Evolutionary conservation across 2,797 vertebrate species (phyloP).

Genomic region (Propithecus deckenii): DNA sequence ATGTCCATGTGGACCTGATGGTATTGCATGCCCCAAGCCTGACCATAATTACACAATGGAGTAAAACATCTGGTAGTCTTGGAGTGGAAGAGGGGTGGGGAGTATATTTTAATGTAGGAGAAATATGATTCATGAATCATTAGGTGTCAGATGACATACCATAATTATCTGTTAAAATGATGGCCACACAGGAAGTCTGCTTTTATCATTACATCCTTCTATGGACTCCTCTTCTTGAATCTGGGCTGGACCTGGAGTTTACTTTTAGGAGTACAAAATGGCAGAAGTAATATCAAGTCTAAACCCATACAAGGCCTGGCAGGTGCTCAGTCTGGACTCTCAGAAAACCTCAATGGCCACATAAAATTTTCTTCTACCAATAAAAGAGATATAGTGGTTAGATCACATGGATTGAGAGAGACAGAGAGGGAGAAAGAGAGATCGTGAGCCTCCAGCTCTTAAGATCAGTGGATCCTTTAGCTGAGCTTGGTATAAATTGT

Average conservation of each 20-base stretch:
- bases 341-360: neutral
- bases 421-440: neutral
- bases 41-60: neutral
- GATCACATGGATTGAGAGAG: neutral
- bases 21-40: neutral
- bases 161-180: neutral
- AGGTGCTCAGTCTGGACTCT: neutral
- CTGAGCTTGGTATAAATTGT: neutral
- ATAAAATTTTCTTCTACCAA: neutral
- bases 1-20: neutral
- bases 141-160: neutral
- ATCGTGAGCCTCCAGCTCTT: neutral
- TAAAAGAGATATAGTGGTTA: neutral
- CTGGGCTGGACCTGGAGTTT: neutral
- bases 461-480: neutral
- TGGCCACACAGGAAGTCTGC: neutral
- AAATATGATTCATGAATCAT: neutral
- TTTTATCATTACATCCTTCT: neutral
- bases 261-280: neutral
- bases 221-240: neutral
- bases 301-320: neutral
- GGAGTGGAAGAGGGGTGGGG: rapidly evolving
- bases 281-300: neutral
- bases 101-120: neutral
- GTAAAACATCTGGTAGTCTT: neutral